Evolutionary conservation across 1,140 invertebrate species (phyloP), one percentile per base, ranked within the genome.

Genomic region (Bactericera cockerelli): DNA sequence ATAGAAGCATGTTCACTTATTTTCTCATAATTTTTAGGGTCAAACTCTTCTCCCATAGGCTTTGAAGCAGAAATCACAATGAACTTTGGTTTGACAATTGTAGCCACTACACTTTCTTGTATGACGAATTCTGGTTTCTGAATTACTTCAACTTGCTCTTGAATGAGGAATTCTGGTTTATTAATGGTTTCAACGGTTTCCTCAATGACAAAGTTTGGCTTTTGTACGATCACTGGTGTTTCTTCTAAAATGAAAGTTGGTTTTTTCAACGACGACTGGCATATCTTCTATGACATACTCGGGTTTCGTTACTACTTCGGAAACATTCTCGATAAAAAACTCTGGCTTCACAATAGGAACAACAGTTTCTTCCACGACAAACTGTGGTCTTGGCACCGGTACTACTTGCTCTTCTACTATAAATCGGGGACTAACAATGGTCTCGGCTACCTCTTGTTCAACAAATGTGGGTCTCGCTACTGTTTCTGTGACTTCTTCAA

Each of bases 81-180:
- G 19, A 49, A 49, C n/a, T 16, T 49, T 6, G 42, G 42, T 49
- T 49, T 49, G 3, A 16, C n/a, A n/a, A 49, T 49, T 49, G 22
- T 49, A 10, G 6, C 42, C 4, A 49, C n/a, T 4, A 49, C n/a
- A n/a, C 19, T n/a, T 6, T 49, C 42, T 49, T 49, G n/a, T 6
- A 49, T 16, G n/a, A 49, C 4, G 22, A 49, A 49, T 22, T 49
- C 4, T 49, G 42, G 42, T 49, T 49, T 49, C 8, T 6, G 6
- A 22, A 49, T 22, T 19, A 49, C 42, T 49, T 49, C 42, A 49
- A 49, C 42, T 19, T 16, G 8, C n/a, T 49, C 42, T 22, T 49
- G 42, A 19, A 49, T 22, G 22, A 49, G 8, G 42, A 49, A 49
- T 49, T 49, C 42, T 49, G 42, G 42, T 49, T 49, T 49, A 49